Evolutionary conservation across 2,113 vertebrate genomes (phyloP).

Genomic region (Fregetta grallaria): DNA sequence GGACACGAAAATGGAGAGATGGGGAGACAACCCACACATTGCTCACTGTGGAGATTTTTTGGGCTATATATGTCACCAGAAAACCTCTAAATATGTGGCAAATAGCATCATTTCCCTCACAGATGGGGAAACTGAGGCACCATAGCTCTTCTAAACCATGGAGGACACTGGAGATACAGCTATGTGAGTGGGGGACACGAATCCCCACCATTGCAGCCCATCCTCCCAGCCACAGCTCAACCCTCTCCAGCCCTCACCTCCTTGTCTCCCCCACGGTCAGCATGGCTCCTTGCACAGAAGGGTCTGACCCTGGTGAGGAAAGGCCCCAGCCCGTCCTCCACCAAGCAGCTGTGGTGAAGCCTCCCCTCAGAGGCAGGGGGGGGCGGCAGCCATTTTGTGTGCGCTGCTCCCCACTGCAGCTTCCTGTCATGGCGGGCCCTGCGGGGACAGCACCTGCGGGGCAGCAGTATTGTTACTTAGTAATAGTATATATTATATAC

Average conservation of each 20-base stretch:
- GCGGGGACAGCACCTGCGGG: neutral
- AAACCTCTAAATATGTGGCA: neutral
- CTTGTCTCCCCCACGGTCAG: neutral
- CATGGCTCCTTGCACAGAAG: neutral
- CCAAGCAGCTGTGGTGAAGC: neutral
- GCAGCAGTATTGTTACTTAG: neutral
- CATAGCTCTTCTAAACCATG: neutral
- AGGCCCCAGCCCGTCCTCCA: neutral
- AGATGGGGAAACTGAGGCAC: neutral
- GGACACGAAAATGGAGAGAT: neutral
- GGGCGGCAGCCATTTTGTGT: neutral
- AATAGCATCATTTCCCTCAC: neutral
- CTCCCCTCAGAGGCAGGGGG: no score
- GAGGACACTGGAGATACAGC: neutral
- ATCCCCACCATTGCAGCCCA: rapidly evolving
- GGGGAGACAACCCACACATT: neutral
- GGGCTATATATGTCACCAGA: neutral
- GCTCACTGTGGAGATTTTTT: neutral
- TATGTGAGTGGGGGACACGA: neutral
- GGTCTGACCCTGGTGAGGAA: neutral
- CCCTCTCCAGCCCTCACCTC: neutral
- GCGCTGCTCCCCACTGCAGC: neutral
- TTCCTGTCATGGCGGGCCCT: neutral
- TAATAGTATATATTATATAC: neutral
- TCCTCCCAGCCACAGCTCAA: neutral